Evolutionary conservation across 92 coral and sea anemone genomes (phyloP), one percentile per base, ranked within the genome.

Genomic region (Palythoa heliodiscus): DNA sequence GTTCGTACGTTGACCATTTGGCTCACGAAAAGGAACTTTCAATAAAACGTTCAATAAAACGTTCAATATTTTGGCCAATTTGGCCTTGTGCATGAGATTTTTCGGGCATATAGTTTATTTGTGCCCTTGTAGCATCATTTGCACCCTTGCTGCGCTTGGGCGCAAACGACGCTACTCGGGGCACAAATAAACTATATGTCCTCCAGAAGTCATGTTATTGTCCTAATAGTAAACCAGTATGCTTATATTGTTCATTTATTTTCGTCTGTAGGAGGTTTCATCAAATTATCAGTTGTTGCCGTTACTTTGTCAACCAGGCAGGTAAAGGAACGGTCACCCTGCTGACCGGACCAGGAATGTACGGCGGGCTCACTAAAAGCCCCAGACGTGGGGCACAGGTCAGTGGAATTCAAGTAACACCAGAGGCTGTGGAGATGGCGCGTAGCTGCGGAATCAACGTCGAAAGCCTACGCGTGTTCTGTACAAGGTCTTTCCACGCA

Each of bases 231-330:
- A 43, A 43, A 43, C 50, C 50, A 43, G 50, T 43, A 43, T 43
- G 3, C 22, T n/a, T 63, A 11, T 58, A 9, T 63, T 1, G 23
- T 63, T 63, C 22, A 73, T 76, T 66, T 76, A 82, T 76, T 83
- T 78, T 39, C 37, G 16, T 52, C 73, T 73, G 8, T 82, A 97
- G 99, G 99, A 95, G 99, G 54, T 97, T 97, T 83, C 91, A 89
- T 74, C 99, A 97, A 83, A 91, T 97, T 70, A 88, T 97, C 82
- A 94, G 91, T 91, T 97, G 99, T 89, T 97, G 99, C 64, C 97
- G 94, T 11, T 93, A 84, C 89, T 87, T 97, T 63, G 86, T 90
- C 80, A 91, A 95, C 86, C 92, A 92, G 70, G 91, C 97, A 79
- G 98, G 93, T 61, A 86, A 85, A 37, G 99, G 99, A 24, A 91